Evolutionary conservation across 1,140 invertebrate genomes (phyloP).

Genomic region (Globodera rostochiensis): DNA sequence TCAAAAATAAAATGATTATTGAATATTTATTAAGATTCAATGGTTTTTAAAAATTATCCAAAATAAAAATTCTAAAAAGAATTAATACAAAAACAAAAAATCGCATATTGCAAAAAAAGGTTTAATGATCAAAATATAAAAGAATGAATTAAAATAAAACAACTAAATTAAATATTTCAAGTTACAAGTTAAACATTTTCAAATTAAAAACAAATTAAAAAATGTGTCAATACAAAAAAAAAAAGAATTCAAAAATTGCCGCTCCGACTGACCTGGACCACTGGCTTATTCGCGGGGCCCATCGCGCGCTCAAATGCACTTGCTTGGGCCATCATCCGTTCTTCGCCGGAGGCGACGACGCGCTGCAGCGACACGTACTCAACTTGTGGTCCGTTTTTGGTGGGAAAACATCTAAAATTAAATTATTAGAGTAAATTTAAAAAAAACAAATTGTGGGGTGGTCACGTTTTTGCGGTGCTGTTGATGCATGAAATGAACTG

Average conservation of each 20-base stretch:
- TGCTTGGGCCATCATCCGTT: neutral
- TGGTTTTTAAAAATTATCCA: neutral
- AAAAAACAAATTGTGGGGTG: neutral
- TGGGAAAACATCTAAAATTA: neutral
- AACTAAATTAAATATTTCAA: no score
- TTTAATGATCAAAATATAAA: neutral
- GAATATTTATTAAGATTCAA: no score
- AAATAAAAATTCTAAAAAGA: neutral
- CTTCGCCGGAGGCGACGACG: neutral
- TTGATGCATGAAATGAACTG: slow-evolving; percentile 10
- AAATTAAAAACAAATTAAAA: no score
- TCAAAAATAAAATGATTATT: no score
- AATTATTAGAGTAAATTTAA: neutral
- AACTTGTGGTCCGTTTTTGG: neutral
- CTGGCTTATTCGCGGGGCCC: neutral
- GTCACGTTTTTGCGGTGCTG: slow-evolving; percentile 2
- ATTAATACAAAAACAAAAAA: neutral
- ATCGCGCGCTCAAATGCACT: neutral
- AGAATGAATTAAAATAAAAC: no score
- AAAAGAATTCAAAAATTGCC: neutral
- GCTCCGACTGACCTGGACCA: neutral
- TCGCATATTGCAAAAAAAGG: neutral
- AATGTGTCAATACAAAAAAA: neutral
- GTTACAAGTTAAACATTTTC: no score
- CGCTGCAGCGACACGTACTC: neutral